phyloP scores from a whole-genome alignment of 2,797 vertebrate species.

The Lepus townsendii region DNA sequence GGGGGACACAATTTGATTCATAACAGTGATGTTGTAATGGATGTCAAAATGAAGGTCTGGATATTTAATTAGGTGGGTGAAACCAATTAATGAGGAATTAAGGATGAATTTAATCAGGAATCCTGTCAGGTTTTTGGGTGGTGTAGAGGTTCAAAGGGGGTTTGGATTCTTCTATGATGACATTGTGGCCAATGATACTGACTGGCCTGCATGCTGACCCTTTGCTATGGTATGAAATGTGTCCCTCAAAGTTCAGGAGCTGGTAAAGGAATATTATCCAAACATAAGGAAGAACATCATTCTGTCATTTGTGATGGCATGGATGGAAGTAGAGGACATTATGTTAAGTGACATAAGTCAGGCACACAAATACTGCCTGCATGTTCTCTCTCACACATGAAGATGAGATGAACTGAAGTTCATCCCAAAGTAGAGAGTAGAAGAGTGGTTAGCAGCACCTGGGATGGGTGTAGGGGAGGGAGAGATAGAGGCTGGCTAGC shows the following conservation, averaged over 20 bases:
- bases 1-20: not conserved
- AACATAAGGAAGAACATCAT: too few relatives aligned
- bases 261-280: too few relatives aligned
- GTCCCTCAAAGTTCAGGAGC: not conserved
- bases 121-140: not conserved
- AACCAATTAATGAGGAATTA: not conserved
- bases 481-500: too few relatives aligned
- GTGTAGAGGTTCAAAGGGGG: not conserved
- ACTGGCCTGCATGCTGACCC: not conserved
- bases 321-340: too few relatives aligned
- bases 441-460: too few relatives aligned
- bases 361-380: too few relatives aligned
- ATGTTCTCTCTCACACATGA: too few relatives aligned
- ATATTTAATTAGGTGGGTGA: not conserved
- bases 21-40: not conserved
- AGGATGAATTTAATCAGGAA: constrained; percentile 18
- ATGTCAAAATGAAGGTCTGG: not conserved
- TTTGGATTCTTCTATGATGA: not conserved
- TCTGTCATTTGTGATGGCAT: too few relatives aligned
- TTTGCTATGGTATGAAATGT: not conserved
- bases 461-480: too few relatives aligned
- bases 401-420: too few relatives aligned
- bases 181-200: not conserved
- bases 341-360: too few relatives aligned
- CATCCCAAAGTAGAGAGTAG: too few relatives aligned